A percentile compares a stretch with the other conserved stretches of the same genome.
phyloP scores from a whole-genome alignment of 1,140 invertebrate species.

The Marisa cornuarietis region DNA sequence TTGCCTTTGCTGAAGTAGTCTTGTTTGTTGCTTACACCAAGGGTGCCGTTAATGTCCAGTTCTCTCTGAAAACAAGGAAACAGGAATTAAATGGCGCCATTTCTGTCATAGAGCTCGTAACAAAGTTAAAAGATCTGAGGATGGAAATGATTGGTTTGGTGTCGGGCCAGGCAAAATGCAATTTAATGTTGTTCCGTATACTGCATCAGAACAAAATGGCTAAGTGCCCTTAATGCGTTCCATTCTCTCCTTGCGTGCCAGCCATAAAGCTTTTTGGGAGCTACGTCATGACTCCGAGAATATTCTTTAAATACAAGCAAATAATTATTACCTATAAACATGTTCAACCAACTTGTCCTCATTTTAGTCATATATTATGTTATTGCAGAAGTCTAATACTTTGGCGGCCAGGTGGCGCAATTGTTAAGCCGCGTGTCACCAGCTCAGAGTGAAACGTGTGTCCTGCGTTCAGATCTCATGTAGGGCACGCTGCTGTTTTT shows the following conservation, averaged over 20 bases:
- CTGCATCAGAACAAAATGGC: background rate
- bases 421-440: background rate
- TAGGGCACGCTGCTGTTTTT: too few species aligned
- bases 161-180: too few species aligned
- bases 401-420: background rate
- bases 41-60: too few species aligned
- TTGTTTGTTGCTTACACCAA: too few species aligned
- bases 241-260: background rate
- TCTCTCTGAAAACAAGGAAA: too few species aligned
- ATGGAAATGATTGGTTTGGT: too few species aligned
- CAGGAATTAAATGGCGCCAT: too few species aligned
- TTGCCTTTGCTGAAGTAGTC: too few species aligned
- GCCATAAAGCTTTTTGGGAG: background rate
- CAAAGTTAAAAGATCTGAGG: too few species aligned
- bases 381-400: background rate
- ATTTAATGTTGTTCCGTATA: background rate
- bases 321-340: background rate
- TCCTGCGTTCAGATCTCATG: too few species aligned
- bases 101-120: too few species aligned
- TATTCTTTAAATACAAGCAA: background rate
- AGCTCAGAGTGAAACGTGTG: too few species aligned
- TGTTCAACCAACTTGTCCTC: background rate
- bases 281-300: background rate
- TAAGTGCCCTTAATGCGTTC: background rate
- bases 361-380: background rate